Evolutionary conservation across 1,140 invertebrate genomes (phyloP).

Genomic region (Scaptomyza montana): DNA sequence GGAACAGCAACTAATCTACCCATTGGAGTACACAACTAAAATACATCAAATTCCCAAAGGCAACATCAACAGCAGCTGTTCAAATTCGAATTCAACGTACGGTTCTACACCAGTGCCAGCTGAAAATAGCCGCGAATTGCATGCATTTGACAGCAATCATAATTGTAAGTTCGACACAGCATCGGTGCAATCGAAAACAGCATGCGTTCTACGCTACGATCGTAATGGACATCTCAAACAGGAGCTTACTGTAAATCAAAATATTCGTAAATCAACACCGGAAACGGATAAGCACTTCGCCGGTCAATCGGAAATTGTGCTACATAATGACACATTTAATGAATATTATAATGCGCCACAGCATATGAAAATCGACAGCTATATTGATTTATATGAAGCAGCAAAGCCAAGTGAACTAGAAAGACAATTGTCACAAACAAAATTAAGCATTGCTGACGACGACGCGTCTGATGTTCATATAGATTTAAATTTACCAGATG

Average conservation of each 20-base stretch:
- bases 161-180: conserved; percentile 55
- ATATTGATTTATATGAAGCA: too few species aligned
- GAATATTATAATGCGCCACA: conserved; percentile 11
- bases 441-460: conserved; percentile 14
- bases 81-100: conserved; percentile 18
- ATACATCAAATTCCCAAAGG: neutral
- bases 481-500: conserved; percentile 29
- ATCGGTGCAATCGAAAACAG: conserved; percentile 9
- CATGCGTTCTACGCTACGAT: conserved; percentile 70
- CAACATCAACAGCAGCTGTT: conserved; percentile 30
- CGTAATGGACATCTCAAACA: conserved; percentile 65
- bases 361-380: neutral
- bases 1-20: conserved; percentile 10
- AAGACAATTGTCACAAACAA: neutral
- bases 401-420: neutral
- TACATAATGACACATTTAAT: neutral
- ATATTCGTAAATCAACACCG: conserved; percentile 1
- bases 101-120: conserved; percentile 10
- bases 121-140: conserved; percentile 43
- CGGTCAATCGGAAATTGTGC: neutral
- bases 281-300: conserved; percentile 47
- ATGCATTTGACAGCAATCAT: conserved; percentile 61
- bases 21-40: conserved; percentile 8
- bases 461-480: conserved; percentile 8
- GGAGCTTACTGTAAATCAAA: conserved; percentile 29